These are phyloP conservation scores for Scelioninae gen. 1 DNA, from an alignment of 2,888 invertebrate species.

Conservation along the genomic window DNA sequence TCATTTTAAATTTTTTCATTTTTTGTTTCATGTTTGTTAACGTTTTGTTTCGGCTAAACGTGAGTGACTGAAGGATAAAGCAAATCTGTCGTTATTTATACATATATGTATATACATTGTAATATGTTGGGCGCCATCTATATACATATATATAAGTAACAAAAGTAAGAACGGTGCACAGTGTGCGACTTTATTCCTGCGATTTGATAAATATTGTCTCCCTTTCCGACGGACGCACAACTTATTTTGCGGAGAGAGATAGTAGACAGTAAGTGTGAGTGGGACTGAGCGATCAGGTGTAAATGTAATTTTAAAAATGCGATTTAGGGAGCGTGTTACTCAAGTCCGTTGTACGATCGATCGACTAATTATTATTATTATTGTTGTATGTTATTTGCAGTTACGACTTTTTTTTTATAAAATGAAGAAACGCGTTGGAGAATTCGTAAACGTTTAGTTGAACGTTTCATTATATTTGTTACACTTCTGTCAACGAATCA, in stretches of 20 bases:
- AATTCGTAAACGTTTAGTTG: no score
- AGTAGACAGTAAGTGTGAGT: constrained; percentile 45
- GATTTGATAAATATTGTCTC: constrained; percentile 50
- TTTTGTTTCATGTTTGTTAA: background rate
- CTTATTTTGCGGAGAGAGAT: constrained; percentile 59
- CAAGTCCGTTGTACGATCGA: constrained; percentile 45
- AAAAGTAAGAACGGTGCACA: constrained; percentile 27
- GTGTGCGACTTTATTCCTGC: constrained; percentile 29
- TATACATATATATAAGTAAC: constrained; percentile 20
- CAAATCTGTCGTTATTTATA: constrained; percentile 1
- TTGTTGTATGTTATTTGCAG: constrained; percentile 47
- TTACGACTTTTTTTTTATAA: constrained; percentile 18
- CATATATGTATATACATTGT: constrained; percentile 8
- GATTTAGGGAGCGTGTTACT: constrained; percentile 21
- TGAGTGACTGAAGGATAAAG: background rate
- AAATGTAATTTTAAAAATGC: constrained; percentile 46
- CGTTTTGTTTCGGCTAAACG: background rate
- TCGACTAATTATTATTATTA: constrained; percentile 25
- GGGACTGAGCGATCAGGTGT: constrained; percentile 17
- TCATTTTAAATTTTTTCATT: constrained; percentile 2
- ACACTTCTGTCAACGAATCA: no score
- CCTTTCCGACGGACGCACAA: constrained; percentile 57
- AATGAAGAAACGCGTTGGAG: constrained; percentile 1
- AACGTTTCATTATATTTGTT: no score
- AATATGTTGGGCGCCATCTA: constrained; percentile 4